phyloP scores from a whole-genome alignment of 2,797 vertebrate genomes.

The Manis crassicaudata region DNA sequence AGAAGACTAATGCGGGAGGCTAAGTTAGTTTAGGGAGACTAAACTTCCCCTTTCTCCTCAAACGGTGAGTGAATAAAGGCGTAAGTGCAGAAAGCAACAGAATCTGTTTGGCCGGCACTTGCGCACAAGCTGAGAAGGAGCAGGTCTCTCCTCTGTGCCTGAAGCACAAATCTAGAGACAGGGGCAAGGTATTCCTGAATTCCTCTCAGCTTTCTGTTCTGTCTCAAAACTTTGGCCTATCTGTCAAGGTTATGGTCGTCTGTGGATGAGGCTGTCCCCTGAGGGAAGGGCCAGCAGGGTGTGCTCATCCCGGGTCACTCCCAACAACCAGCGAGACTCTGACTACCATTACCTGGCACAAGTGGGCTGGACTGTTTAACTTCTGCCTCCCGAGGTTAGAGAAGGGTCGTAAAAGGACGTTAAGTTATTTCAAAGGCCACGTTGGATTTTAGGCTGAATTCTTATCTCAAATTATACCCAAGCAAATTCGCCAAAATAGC shows the following conservation, averaged over 20 bases:
- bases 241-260: neutral
- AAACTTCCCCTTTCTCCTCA: neutral
- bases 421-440: constrained; percentile 19
- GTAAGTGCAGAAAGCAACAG: neutral
- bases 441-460: neutral
- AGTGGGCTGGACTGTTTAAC: neutral
- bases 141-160: neutral
- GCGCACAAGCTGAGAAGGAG: neutral
- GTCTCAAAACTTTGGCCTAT: neutral
- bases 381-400: neutral
- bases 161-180: neutral
- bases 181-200: neutral
- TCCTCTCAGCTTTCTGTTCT: neutral
- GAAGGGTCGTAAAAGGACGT: neutral
- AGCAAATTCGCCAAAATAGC: constrained; percentile 17
- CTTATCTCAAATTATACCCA: neutral
- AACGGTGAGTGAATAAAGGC: neutral
- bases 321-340: neutral
- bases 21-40: too few relatives aligned
- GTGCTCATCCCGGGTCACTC: neutral
- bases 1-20: too few relatives aligned
- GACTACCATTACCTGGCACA: neutral
- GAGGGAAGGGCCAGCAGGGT: neutral
- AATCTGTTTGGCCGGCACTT: neutral
- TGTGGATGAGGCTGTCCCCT: neutral